A percentile compares a stretch with the other conserved stretches of the same genome.
Evolutionary conservation across 2,888 invertebrate genomes (phyloP).

Genomic region (Smittia sp.): DNA sequence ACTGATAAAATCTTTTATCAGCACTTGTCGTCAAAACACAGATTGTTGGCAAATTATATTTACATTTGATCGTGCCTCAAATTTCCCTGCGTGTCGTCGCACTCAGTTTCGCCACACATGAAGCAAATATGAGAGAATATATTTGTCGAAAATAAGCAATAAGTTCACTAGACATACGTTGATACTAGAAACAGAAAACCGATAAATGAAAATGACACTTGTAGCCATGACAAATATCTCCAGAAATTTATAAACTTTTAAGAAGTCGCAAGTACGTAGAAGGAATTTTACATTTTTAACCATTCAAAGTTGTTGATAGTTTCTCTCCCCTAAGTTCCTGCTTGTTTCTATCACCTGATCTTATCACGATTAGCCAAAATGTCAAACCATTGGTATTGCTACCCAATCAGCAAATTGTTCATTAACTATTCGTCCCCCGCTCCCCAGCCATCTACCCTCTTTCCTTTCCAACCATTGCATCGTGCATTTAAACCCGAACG

Average conservation of each 20-base stretch:
- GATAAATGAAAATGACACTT: neutral
- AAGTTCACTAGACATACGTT: conserved; percentile 5
- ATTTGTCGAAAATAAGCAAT: conserved; percentile 10
- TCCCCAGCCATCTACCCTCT: neutral
- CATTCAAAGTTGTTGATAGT: conserved; percentile 9
- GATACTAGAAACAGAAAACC: neutral
- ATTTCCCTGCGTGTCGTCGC: conserved; percentile 5
- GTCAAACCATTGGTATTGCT: neutral
- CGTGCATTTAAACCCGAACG: neutral
- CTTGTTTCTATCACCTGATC: neutral
- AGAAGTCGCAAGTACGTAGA: conserved; percentile 17
- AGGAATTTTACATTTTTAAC: conserved; percentile 12
- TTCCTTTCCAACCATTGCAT: neutral
- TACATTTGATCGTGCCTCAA: conserved; percentile 8
- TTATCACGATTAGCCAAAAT: neutral
- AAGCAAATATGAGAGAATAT: neutral
- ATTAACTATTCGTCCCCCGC: neutral
- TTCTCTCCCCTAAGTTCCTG: neutral
- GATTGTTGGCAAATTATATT: conserved; percentile 6
- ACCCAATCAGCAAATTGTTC: too few species aligned
- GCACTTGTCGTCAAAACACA: neutral
- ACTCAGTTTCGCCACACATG: conserved; percentile 2
- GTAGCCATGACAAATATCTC: conserved; percentile 1
- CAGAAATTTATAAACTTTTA: conserved; percentile 1
- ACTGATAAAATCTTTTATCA: neutral